A percentile compares a stretch with the other conserved stretches of the same genome.
These are phyloP conservation scores for Drosophila incognita DNA, from an alignment of 2,888 invertebrate genomes.

Conservation along the genomic window DNA sequence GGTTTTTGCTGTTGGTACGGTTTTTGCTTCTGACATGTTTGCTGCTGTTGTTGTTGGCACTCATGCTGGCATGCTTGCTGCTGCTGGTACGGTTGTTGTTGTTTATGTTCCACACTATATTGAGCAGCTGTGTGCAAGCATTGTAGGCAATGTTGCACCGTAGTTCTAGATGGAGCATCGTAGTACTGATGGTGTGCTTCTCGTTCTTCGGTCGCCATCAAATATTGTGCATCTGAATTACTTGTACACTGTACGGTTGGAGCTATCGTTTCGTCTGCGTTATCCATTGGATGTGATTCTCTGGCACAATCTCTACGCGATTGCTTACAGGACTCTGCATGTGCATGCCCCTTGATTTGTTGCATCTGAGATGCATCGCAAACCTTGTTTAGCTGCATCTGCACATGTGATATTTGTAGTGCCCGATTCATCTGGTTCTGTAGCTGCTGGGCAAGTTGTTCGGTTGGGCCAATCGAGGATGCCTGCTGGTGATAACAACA, in stretches of 20 bases:
- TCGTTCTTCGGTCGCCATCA: neutral
- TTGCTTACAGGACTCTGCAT: neutral
- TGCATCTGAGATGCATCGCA: conserved; percentile 21
- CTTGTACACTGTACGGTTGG: neutral
- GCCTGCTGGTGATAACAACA: conserved; percentile 2
- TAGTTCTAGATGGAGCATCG: neutral
- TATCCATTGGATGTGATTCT: neutral
- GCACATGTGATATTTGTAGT: conserved; percentile 60
- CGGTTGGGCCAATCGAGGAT: conserved; percentile 39
- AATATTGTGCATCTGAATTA: neutral
- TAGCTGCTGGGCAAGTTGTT: conserved; percentile 60
- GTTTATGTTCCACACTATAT: neutral
- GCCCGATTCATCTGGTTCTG: conserved; percentile 60
- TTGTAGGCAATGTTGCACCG: neutral
- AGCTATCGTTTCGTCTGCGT: no score
- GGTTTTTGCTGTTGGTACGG: neutral
- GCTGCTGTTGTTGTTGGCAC: conserved; percentile 4
- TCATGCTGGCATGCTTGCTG: neutral
- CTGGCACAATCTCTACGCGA: neutral
- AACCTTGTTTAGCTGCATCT: conserved; percentile 44
- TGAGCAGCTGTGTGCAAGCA: neutral
- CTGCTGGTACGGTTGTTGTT: neutral
- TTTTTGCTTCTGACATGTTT: neutral
- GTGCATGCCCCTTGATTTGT: neutral
- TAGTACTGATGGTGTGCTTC: neutral